Base-by-base conservation (phyloP, 2,888 invertebrate genomes). In the Cryptocheilus praepositus region DNA sequence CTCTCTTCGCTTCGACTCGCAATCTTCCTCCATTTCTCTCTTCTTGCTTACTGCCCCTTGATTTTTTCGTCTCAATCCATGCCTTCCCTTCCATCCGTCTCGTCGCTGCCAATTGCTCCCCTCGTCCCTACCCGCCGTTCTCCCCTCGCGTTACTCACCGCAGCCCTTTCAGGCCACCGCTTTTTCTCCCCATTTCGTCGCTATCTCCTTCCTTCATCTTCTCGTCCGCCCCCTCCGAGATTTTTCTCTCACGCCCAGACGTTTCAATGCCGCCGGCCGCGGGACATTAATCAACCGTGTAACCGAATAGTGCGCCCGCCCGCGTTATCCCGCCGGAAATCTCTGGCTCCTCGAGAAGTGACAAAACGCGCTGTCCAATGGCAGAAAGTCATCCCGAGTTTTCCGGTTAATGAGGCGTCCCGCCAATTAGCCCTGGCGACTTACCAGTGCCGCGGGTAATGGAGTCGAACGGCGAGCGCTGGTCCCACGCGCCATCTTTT, bases 401-500 rank as follows among this genome's bases (percentile, higher is more conserved):
- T 76, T 74, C 71, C 60, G 63, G 62, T 69, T 73, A 69, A 77
- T 68, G 71, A 77, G 64, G 57, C 69, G 73, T 49, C 60, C 59
- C 65, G 21, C 67, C 76, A 71, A 73, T 76, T 73, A 77, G 63
- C 61, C 54, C 64, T 22, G 55, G 70, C 70, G 70, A 65, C 56
- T 62, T 67, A 64, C 58, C 58, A 64, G 64, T 21, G 54, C 22
- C 8, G 61, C 69, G 53, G 52, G 54, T 57, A 62, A 62, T 53
- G 53, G 59, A 43, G 59, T 45, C 61, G 63, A 64, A 73, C 73
- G 68, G 73, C 66, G 66, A 61, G 45, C 3, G 45, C 16, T 2
- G 45, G 44, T 11, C 44, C n/a, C n/a, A n/a, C n/a, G n/a, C n/a
- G n/a, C n/a, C n/a, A n/a, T n/a, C n/a, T 64, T 61, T 55, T 52